phyloP scores from a whole-genome alignment of 2,113 vertebrate species.

The Poecilia latipinna region DNA sequence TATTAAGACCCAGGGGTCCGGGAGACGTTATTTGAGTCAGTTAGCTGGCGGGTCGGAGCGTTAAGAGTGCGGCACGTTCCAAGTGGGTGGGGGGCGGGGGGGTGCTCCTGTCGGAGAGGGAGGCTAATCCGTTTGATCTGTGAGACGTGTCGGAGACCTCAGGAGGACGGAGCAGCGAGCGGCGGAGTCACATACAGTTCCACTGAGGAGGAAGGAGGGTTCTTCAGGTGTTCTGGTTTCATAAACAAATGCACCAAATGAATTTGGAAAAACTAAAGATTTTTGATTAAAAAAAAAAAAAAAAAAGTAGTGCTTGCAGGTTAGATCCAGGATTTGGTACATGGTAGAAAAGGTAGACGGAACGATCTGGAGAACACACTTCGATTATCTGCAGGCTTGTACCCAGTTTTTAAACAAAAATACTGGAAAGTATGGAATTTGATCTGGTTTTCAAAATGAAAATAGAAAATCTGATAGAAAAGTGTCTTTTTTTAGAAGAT shows the following conservation, averaged over 20 bases:
- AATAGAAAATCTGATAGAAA: too few species aligned
- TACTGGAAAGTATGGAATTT: too few species aligned
- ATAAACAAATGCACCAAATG: too few species aligned
- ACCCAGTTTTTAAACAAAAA: too few species aligned
- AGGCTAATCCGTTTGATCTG: constrained; percentile 77
- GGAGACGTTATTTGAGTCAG: constrained; percentile 60
- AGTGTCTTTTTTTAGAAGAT: too few species aligned
- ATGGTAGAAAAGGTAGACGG: neutral
- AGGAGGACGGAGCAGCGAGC: constrained; percentile 70
- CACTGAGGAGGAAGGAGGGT: constrained; percentile 10
- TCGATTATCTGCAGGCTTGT: too few species aligned
- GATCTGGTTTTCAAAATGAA: too few species aligned
- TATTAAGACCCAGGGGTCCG: constrained; percentile 66
- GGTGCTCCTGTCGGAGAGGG: constrained; percentile 34
- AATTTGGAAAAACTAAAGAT: too few species aligned
- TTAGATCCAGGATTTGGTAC: neutral
- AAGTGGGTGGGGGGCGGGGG: constrained; percentile 38
- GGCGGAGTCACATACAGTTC: constrained; percentile 66
- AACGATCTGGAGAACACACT: too few species aligned
- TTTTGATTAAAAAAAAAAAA: too few species aligned
- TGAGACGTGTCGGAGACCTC: constrained; percentile 70
- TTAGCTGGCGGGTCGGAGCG: constrained; percentile 35
- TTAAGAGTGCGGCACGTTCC: constrained; percentile 41
- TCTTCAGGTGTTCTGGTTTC: too few species aligned
- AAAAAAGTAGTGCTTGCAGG: neutral